Evolutionary conservation across 2,113 vertebrate species (phyloP).

Genomic region (Thinocorus orbignyianus): DNA sequence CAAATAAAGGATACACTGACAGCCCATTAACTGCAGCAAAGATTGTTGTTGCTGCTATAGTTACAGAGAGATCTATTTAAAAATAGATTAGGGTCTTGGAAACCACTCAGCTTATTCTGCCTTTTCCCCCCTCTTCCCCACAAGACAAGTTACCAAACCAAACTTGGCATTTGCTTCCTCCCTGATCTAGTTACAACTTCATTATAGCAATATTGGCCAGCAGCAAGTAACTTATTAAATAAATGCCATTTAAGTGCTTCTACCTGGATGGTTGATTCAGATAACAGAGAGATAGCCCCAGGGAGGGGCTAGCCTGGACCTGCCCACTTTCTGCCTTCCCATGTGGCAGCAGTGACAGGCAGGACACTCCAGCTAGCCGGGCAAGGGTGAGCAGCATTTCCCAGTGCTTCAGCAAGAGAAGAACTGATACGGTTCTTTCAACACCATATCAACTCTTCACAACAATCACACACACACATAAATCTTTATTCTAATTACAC

Average conservation of each 20-base stretch:
- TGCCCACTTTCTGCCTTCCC: not conserved
- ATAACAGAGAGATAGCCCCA: not conserved
- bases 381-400: not conserved
- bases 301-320: not conserved
- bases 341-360: not conserved
- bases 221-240: constrained; percentile 73
- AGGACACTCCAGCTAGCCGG: not conserved
- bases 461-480: not conserved
- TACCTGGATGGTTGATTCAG: constrained; percentile 25
- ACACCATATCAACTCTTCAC: not conserved
- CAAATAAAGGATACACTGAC: constrained; percentile 62
- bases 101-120: constrained; percentile 54
- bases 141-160: constrained; percentile 64
- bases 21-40: constrained; percentile 70
- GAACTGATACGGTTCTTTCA: not conserved
- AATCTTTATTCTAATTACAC: not conserved
- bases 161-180: constrained; percentile 59
- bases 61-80: constrained; percentile 69
- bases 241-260: constrained; percentile 68
- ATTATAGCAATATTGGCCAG: constrained; percentile 72
- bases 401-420: not conserved
- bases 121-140: not conserved
- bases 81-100: constrained; percentile 68
- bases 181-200: constrained; percentile 73
- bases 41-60: constrained; percentile 61